phyloP scores from a whole-genome alignment of 37 sponge, comb jelly and placozoan genomes.

The Eunapius fragilis region DNA sequence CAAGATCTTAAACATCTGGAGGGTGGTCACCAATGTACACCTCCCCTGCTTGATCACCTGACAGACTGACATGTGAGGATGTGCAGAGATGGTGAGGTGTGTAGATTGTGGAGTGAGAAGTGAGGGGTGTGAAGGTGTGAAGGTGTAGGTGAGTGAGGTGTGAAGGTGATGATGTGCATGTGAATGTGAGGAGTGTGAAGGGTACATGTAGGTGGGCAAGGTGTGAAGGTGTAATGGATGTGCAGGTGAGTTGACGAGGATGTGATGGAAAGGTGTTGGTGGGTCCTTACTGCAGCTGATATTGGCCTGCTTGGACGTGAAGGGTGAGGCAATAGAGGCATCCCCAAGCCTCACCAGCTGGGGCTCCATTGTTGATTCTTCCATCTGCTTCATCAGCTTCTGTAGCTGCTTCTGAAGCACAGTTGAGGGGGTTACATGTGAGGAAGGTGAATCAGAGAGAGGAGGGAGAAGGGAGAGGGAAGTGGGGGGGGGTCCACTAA shows the following conservation, averaged over 20 bases:
- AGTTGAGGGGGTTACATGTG: neutral
- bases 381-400: conserved; percentile 61
- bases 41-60: conserved; percentile 94
- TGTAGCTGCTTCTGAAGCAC: conserved; percentile 41
- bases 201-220: neutral
- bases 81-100: neutral
- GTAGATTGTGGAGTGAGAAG: neutral
- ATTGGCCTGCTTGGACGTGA: conserved; percentile 87
- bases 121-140: neutral
- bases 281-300: conserved; percentile 77
- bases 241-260: neutral
- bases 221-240: neutral
- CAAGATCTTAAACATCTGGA: conserved; percentile 99
- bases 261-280: neutral
- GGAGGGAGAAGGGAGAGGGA: neutral
- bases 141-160: neutral
- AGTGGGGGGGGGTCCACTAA: neutral
- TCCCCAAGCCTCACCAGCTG: conserved; percentile 93
- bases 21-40: conserved; percentile 96
- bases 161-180: neutral
- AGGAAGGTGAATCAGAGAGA: neutral
- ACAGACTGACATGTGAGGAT: conserved; percentile 45
- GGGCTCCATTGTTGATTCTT: conserved; percentile 52
- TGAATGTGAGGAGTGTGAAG: neutral
- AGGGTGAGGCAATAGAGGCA: conserved; percentile 98